Percentiles rank a stretch among this genome's conserved stretches.
Evolutionary conservation across 2,113 vertebrate genomes (phyloP).

Genomic region (Cyprinodon variegatus): DNA sequence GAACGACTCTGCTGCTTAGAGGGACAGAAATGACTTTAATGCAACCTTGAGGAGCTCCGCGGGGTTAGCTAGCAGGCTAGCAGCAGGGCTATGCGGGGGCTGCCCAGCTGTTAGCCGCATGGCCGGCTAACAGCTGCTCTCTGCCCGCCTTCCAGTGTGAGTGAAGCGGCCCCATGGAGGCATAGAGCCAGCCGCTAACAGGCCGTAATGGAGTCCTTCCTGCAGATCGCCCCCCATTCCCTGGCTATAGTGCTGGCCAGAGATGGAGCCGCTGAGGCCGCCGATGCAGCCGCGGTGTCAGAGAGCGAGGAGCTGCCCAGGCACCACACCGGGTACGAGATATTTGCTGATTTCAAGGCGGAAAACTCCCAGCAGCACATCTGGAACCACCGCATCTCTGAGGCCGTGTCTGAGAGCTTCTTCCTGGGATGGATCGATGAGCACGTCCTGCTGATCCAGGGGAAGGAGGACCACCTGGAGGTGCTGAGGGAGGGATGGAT

Average conservation of each 20-base stretch:
- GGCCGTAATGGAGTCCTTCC: slow-evolving; percentile 83
- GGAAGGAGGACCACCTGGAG: slow-evolving; percentile 94
- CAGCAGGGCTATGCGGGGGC: slow-evolving; percentile 32
- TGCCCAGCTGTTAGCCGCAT: slow-evolving; percentile 16
- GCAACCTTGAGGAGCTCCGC: slow-evolving; percentile 22
- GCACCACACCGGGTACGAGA: slow-evolving; percentile 92
- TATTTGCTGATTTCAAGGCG: slow-evolving; percentile 96
- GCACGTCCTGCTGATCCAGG: slow-evolving; percentile 94
- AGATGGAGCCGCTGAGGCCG: slow-evolving; percentile 62
- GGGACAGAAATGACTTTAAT: slow-evolving; percentile 21
- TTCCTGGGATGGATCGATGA: slow-evolving; percentile 98
- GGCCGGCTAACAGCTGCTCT: not conserved
- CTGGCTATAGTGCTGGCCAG: slow-evolving; percentile 91
- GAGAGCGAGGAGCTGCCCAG: slow-evolving; percentile 82
- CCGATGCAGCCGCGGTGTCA: slow-evolving; percentile 68
- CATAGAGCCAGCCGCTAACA: slow-evolving; percentile 22
- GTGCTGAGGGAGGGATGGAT: slow-evolving; percentile 94
- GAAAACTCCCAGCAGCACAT: slow-evolving; percentile 92
- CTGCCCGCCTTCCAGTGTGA: too few relatives aligned
- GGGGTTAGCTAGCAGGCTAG: slow-evolving; percentile 53
- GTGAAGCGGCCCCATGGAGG: too few relatives aligned
- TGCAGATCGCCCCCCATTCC: slow-evolving; percentile 95
- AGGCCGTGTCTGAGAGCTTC: slow-evolving; percentile 92
- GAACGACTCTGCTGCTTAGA: not conserved
- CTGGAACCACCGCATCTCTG: slow-evolving; percentile 91